Evolutionary conservation across 2,888 invertebrate genomes (phyloP).

Genomic region (Poecilobothrus nobilitatus): DNA sequence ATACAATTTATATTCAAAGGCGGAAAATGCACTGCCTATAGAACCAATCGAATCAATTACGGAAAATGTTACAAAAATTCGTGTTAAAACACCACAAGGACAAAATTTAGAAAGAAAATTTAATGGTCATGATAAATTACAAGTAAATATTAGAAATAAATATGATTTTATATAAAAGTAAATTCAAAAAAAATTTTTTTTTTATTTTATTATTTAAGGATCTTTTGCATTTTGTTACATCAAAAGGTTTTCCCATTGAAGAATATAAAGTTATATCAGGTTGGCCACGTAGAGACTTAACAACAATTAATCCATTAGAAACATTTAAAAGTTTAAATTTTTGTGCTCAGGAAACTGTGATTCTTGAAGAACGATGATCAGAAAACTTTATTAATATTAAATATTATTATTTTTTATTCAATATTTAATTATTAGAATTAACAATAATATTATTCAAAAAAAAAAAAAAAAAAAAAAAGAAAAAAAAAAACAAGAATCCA

Average conservation of each 20-base stretch:
- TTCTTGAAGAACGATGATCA: constrained; percentile 83
- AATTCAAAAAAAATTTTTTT: constrained; percentile 12
- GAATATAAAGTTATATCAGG: constrained; percentile 87
- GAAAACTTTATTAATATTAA: neutral
- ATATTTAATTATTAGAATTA: no score
- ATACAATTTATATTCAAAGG: no score
- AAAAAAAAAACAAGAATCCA: no score
- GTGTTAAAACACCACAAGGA: constrained; percentile 74
- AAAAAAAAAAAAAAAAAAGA: neutral
- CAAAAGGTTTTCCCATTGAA: constrained; percentile 77
- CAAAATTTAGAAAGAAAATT: constrained; percentile 72
- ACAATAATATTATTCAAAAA: neutral
- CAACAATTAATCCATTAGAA: constrained; percentile 63
- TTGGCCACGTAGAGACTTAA: constrained; percentile 93
- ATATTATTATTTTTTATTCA: no score
- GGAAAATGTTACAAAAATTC: constrained; percentile 60
- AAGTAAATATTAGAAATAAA: constrained; percentile 38
- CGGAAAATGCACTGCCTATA: constrained; percentile 60
- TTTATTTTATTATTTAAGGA: constrained; percentile 41
- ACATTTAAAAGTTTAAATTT: constrained; percentile 77
- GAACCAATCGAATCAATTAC: constrained; percentile 56
- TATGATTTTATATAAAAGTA: neutral
- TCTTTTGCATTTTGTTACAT: constrained; percentile 77
- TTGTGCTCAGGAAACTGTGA: constrained; percentile 89
- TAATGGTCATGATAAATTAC: constrained; percentile 43